Base-by-base conservation (phyloP, 1,140 invertebrate genomes). In the Cotesia vestalis region DNA sequence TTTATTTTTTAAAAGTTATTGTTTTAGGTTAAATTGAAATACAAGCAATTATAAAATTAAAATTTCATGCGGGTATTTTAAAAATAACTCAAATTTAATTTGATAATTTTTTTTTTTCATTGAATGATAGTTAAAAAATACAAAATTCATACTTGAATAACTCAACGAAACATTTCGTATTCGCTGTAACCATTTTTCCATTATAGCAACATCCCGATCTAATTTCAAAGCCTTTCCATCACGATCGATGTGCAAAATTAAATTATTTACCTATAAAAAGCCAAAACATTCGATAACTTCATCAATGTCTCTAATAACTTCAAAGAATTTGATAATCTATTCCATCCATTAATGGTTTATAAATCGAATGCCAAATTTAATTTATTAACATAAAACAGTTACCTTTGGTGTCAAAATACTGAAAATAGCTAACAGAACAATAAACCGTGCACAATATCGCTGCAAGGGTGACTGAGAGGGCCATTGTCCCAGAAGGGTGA, bases 241-340 rank as follows among this genome's bases (percentile, higher is more conserved):
- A 8, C 55, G 34, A n/a, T 69, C 34, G 8, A 69, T 61, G 40
- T 9, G 20, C 5, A 62, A 3, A 20, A 69, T 20, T 9, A 69
- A 55, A 38, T 59, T n/a, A 17, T 61, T 27, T 14, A 61, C 61
- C 57, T 69, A 51, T 2, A 6, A 36, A 35, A 9, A 40, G n/a
- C 6, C 1, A 57, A n/a, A 4, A 14, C 69, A 71, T 52, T 71
- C 69, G 35, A 63, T 35, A 52, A 63, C 12, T 46, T 17, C 6
- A 63, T 71, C 60, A 1, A 71, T 14, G 53, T 71, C 60, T n/a
- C 53, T 9, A n/a, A 63, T 52, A 12, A 51, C 38, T 52, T 71
- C 69, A 34, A 63, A 17, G 4, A 71, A 63, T 71, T 71, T 71
- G 9, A 71, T 71, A 12, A 71, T n/a, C 69, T 71, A 53, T n/a